Evolutionary conservation across 2,113 vertebrate species (phyloP).

Genomic region (Peromyscus leucopus): DNA sequence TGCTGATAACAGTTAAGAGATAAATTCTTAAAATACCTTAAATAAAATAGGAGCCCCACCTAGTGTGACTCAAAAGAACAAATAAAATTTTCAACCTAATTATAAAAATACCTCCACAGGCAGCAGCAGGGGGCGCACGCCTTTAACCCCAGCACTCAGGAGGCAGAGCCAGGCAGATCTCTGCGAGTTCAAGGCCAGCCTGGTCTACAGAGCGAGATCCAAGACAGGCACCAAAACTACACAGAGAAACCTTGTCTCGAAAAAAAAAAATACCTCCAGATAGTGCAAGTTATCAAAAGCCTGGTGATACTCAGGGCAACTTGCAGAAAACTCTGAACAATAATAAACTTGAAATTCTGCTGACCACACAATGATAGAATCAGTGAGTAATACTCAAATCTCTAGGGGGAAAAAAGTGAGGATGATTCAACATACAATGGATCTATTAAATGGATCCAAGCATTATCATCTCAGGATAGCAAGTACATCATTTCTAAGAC

Average conservation of each 20-base stretch:
- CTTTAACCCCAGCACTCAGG: too few relatives aligned
- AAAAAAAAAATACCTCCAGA: not conserved
- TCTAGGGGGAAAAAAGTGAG: constrained; percentile 30
- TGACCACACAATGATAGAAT: constrained; percentile 67
- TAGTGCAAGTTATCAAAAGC: constrained; percentile 35
- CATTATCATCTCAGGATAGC: constrained; percentile 55
- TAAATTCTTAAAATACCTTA: constrained; percentile 38
- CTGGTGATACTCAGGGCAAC: constrained; percentile 8
- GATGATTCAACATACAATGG: constrained; percentile 80
- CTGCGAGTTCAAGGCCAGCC: too few relatives aligned
- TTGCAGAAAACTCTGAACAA: constrained; percentile 63
- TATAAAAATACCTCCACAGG: not conserved
- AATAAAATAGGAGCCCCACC: constrained; percentile 37
- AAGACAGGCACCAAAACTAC: too few relatives aligned
- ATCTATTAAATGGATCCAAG: constrained; percentile 71
- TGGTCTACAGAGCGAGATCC: too few relatives aligned
- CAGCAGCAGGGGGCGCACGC: too few relatives aligned
- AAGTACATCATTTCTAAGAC: constrained; percentile 8
- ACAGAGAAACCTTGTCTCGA: too few relatives aligned
- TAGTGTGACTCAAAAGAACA: constrained; percentile 45
- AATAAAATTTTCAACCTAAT: constrained; percentile 50
- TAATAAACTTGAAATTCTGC: constrained; percentile 65
- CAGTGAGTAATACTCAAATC: constrained; percentile 60
- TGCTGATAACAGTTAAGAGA: not conserved
- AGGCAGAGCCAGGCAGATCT: too few relatives aligned